Percentiles rank a stretch among this genome's conserved stretches.
Evolutionary conservation across 2,888 invertebrate species (phyloP).

Genomic region (Polylopha cassiicola): DNA sequence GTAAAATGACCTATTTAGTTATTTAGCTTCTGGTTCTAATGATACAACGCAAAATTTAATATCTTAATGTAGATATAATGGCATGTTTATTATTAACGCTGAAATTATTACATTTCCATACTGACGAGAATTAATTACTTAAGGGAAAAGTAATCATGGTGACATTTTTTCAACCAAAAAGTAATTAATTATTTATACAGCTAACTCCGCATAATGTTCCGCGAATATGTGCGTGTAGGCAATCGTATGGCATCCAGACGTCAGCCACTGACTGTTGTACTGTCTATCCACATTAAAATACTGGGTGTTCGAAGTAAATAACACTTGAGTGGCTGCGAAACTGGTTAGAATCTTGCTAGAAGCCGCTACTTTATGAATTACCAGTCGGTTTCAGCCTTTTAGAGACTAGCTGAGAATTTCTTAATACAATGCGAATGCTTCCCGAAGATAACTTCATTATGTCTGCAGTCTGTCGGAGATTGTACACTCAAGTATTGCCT

Average conservation of each 20-base stretch:
- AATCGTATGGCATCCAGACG: slow-evolving; percentile 26
- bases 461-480: neutral
- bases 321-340: slow-evolving; percentile 25
- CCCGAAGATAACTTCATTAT: slow-evolving; percentile 15
- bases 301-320: slow-evolving; percentile 26
- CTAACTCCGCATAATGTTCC: slow-evolving; percentile 9
- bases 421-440: slow-evolving; percentile 17
- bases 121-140: too few species aligned
- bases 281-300: slow-evolving; percentile 30
- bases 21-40: too few species aligned
- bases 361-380: slow-evolving; percentile 21
- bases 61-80: too few species aligned
- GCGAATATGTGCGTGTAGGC: slow-evolving; percentile 24
- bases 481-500: too few species aligned
- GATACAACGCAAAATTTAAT: too few species aligned
- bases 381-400: slow-evolving; percentile 16
- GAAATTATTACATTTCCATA: too few species aligned
- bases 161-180: slow-evolving; percentile 8
- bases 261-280: slow-evolving; percentile 32
- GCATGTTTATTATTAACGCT: too few species aligned
- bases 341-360: slow-evolving; percentile 25
- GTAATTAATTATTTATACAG: slow-evolving; percentile 12
- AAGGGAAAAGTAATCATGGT: too few species aligned
- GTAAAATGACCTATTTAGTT: too few species aligned
- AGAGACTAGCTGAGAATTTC: slow-evolving; percentile 8